A percentile compares a stretch with the other conserved stretches of the same genome.
Evolutionary conservation across 2,888 invertebrate genomes (phyloP).

Genomic region (Agapostemon virescens): DNA sequence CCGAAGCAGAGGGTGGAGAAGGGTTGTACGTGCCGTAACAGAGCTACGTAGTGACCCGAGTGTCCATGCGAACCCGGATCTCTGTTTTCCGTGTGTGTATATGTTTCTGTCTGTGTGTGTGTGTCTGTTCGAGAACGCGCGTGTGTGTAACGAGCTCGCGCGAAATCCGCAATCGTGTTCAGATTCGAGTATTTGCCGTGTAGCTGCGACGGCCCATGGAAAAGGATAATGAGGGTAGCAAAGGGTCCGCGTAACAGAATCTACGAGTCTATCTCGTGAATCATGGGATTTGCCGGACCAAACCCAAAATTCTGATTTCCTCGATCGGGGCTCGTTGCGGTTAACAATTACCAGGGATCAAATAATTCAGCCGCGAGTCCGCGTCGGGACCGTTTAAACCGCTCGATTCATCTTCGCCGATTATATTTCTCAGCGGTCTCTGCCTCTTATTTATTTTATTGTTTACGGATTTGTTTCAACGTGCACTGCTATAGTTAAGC

Average conservation of each 20-base stretch:
- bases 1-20: constrained; percentile 19
- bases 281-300: constrained; percentile 52
- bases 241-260: constrained; percentile 9
- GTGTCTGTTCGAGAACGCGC: background rate
- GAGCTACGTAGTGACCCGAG: background rate
- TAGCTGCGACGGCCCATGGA: constrained; percentile 43
- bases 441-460: no score
- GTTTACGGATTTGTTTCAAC: no score
- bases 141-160: constrained; percentile 55
- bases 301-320: constrained; percentile 35
- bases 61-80: background rate
- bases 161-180: constrained; percentile 62
- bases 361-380: background rate
- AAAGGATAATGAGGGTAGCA: constrained; percentile 43
- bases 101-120: background rate
- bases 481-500: no score
- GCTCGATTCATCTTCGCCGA: background rate
- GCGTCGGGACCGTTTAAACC: background rate
- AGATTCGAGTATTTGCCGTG: constrained; percentile 60
- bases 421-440: background rate
- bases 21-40: constrained; percentile 22
- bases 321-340: background rate
- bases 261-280: constrained; percentile 51
- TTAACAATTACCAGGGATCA: background rate
- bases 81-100: background rate